Base-by-base conservation (phyloP, 2,888 invertebrate genomes). In the Ceraclea dissimilis region DNA sequence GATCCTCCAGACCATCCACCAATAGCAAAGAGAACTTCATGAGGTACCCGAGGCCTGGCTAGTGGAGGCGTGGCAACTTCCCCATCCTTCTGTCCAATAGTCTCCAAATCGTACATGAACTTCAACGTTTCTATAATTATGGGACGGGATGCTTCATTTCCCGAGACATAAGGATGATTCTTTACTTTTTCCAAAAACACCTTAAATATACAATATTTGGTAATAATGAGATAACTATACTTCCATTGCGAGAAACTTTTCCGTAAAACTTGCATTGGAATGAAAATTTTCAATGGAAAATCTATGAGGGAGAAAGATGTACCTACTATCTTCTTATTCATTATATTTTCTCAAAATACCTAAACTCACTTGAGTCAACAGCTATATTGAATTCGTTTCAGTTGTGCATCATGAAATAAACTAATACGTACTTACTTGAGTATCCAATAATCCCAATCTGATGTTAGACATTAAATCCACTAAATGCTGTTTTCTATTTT, bases 101-200 rank as follows among this genome's bases (percentile, higher is more conserved):
- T 90, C 74, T 94, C 93, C 67, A 95, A 77, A 69, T 94, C 93
- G 72, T 93, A 93, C 49, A 95, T 79, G 70, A 94, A 94, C 68
- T 90, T 90, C 39, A 95, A 74, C 0, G 94, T 93, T 70, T 94
- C 93, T 33, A 94, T 91, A 61, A 95, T 88, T 62, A 94, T 83
- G 0, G 93, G 93, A 16, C 90, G 82, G 63, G 93, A 92, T 10
- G 85, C 84, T 62, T 91, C 90, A 67, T 89, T 88, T 51, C 85
- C 85, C 11, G 83, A 80, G 0, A 96, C 91, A 70, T 90, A 93
- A 0, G 85, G 85, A 70, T 95, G 92, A 62, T 90, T 88, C 70
- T 91, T 92, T 1, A 93, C 91, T 67, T 88, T 86, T 70, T 94
- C 93, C 69, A 93, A 79, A 70, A 95, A 95, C 70, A 88, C 94